These are phyloP conservation scores for Eulithis testata DNA, from an alignment of 2,888 invertebrate genomes.

Conservation along the genomic window DNA sequence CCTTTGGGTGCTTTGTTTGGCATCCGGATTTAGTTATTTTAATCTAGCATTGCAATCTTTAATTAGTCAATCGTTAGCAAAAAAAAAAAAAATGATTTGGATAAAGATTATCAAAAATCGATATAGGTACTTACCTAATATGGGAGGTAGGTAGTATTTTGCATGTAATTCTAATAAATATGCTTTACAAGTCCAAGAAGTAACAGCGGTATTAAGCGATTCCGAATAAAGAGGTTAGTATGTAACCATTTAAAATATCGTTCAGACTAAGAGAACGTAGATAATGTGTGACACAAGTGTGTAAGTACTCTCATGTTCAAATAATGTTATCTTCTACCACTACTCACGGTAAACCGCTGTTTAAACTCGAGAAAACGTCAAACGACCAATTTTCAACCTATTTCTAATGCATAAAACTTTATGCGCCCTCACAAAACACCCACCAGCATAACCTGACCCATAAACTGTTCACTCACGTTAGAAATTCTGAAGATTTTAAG, in stretches of 20 bases:
- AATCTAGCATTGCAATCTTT: no score
- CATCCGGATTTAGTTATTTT: no score
- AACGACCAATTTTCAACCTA: constrained; percentile 76
- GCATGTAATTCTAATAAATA: no score
- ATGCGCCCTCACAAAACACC: constrained; percentile 62
- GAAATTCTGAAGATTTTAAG: constrained; percentile 12
- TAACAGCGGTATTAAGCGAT: no score
- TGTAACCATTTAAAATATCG: not conserved
- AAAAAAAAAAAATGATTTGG: no score
- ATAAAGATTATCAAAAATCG: no score
- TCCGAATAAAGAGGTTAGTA: not conserved
- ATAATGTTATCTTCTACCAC: constrained; percentile 31
- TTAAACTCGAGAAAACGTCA: constrained; percentile 66
- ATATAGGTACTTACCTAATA: no score
- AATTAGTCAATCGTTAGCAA: no score
- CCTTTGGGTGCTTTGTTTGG: no score
- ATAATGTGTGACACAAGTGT: constrained; percentile 12
- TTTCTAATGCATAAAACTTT: constrained; percentile 78
- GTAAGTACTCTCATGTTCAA: constrained; percentile 19
- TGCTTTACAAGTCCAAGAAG: no score
- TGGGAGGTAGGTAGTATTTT: no score
- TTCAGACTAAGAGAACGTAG: constrained; percentile 3
- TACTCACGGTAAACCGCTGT: constrained; percentile 49
- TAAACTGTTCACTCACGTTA: constrained; percentile 26
- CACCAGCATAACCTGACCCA: constrained; percentile 52